phyloP scores from a whole-genome alignment of 1,140 invertebrate genomes.

The Drosophila biarmipes region DNA sequence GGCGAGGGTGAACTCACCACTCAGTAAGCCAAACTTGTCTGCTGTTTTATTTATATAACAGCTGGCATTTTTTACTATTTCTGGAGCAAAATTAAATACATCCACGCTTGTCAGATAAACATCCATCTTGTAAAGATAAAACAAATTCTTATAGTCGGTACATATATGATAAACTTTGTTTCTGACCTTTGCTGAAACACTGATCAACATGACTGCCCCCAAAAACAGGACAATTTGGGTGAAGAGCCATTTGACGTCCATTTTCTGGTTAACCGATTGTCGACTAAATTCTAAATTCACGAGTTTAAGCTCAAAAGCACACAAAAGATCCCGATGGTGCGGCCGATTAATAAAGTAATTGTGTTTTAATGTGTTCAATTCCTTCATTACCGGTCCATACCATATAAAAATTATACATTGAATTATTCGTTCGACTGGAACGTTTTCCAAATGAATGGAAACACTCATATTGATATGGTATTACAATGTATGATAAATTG shows the following conservation, averaged over 20 bases:
- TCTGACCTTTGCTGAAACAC: neutral
- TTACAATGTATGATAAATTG: no score
- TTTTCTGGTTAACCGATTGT: neutral
- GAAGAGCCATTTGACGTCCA: neutral
- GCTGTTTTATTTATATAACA: conserved; percentile 8
- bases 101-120: conserved; percentile 6
- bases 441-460: no score
- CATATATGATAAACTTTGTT: neutral
- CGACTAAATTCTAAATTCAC: neutral
- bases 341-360: neutral
- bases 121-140: conserved; percentile 1
- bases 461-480: no score
- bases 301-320: neutral
- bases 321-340: neutral
- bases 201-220: neutral
- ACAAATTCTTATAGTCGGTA: neutral
- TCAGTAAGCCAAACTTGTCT: neutral
- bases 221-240: neutral
- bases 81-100: conserved; percentile 4
- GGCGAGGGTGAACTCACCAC: neutral
- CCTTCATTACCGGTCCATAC: neutral
- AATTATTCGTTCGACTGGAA: no score
- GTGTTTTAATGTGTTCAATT: neutral
- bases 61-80: conserved; percentile 1
- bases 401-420: no score